Percentiles rank a stretch among this genome's conserved stretches.
These are phyloP conservation scores for Spondyliosoma cantharus DNA, from an alignment of 2,797 vertebrate species.

Conservation along the genomic window DNA sequence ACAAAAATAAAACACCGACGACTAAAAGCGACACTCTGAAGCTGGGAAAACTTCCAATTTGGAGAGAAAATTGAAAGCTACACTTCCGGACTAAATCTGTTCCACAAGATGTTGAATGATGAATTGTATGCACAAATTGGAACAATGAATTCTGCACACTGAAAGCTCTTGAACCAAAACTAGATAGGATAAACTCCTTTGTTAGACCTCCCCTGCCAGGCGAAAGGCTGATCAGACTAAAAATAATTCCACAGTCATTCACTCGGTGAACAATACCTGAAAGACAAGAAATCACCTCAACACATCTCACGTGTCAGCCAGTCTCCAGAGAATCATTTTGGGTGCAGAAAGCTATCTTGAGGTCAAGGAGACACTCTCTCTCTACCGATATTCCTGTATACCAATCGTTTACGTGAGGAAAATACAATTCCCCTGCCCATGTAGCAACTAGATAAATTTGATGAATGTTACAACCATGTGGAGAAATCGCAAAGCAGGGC, in stretches of 20 bases:
- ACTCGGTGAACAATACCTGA: conserved; percentile 5
- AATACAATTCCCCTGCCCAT: conserved; percentile 25
- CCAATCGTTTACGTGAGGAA: conserved; percentile 21
- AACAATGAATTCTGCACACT: conserved; percentile 5
- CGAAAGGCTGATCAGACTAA: no score
- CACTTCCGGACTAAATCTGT: conserved; percentile 11
- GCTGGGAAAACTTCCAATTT: conserved; percentile 37
- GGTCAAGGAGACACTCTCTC: conserved; percentile 11
- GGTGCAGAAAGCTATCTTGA: conserved; percentile 2
- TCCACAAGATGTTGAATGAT: conserved; percentile 8
- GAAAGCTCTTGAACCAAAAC: conserved; percentile 1
- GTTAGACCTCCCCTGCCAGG: not conserved
- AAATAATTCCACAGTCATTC: not conserved
- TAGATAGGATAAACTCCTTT: not conserved
- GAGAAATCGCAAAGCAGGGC: conserved; percentile 21
- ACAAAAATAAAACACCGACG: conserved; percentile 49
- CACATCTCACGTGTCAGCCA: conserved; percentile 1
- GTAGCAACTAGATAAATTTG: conserved; percentile 21
- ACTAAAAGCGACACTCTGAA: conserved; percentile 33
- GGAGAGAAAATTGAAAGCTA: conserved; percentile 20
- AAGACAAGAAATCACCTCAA: not conserved
- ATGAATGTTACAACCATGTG: conserved; percentile 17
- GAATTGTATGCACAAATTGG: not conserved
- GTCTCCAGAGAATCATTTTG: not conserved
- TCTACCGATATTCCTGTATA: not conserved